phyloP scores from a whole-genome alignment of 2,113 vertebrate genomes.

The Eolophus roseicapilla region DNA sequence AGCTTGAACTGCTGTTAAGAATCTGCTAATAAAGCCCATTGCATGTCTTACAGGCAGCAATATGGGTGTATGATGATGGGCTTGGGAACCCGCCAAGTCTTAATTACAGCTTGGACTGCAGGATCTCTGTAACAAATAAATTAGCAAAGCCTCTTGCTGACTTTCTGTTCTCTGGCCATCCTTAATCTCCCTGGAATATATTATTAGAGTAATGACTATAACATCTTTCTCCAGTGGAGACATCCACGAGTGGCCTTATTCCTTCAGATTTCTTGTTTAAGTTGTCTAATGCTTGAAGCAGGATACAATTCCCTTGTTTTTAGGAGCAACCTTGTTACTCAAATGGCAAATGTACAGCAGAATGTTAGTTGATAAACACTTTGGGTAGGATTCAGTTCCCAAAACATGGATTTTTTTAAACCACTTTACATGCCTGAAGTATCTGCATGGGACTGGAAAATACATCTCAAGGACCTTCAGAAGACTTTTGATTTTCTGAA shows the following conservation, averaged over 20 bases:
- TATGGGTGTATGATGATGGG: not conserved
- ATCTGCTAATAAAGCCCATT: not conserved
- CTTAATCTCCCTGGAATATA: not conserved
- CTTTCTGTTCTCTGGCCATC: not conserved
- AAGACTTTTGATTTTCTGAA: not conserved
- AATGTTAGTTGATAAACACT: not conserved
- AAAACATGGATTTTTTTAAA: not conserved
- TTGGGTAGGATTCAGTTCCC: not conserved
- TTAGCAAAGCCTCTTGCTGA: not conserved
- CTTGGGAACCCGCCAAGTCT: not conserved
- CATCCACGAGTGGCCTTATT: not conserved
- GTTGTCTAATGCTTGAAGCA: not conserved
- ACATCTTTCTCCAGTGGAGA: not conserved
- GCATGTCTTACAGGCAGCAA: not conserved
- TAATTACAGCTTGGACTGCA: not conserved
- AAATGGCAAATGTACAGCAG: not conserved
- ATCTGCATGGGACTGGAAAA: not conserved
- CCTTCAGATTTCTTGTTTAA: not conserved
- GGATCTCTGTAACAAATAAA: constrained; percentile 9
- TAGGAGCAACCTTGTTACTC: not conserved
- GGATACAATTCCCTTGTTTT: not conserved
- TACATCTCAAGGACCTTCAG: not conserved
- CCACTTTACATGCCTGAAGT: not conserved
- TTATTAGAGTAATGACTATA: not conserved
- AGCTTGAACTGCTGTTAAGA: not conserved